These are phyloP conservation scores for Poecilia latipinna DNA, from an alignment of 2,113 vertebrate species.

Conservation along the genomic window DNA sequence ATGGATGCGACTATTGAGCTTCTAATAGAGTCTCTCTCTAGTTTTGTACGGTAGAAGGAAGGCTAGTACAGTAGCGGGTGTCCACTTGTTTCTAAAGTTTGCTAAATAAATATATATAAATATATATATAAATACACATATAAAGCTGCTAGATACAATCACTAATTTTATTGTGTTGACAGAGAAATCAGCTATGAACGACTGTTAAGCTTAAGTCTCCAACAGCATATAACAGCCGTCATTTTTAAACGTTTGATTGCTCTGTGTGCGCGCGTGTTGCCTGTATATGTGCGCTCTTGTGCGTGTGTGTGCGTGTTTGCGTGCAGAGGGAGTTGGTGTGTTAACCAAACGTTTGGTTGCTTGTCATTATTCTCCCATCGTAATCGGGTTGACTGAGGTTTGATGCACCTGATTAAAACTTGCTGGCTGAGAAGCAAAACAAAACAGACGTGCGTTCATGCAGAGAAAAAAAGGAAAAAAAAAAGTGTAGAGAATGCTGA, in stretches of 20 bases:
- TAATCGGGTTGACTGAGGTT: slow-evolving; percentile 80
- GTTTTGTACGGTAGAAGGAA: slow-evolving; percentile 90
- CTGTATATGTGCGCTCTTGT: slow-evolving; percentile 23
- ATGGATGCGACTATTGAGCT: slow-evolving; percentile 87
- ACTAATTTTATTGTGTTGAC: slow-evolving; percentile 83
- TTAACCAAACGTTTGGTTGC: slow-evolving; percentile 64
- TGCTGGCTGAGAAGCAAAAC: slow-evolving; percentile 89
- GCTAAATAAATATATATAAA: slow-evolving; percentile 52
- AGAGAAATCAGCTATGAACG: slow-evolving; percentile 79
- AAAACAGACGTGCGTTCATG: slow-evolving; percentile 80
- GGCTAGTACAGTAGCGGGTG: slow-evolving; percentile 80
- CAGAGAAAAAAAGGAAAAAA: slow-evolving; percentile 1
- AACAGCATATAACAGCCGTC: slow-evolving; percentile 69
- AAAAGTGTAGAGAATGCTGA: slow-evolving; percentile 81
- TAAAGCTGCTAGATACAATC: slow-evolving; percentile 88
- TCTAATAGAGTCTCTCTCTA: slow-evolving; percentile 91
- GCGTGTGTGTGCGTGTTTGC: slow-evolving; percentile 6
- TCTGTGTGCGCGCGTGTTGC: slow-evolving; percentile 25
- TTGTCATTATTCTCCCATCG: slow-evolving; percentile 65
- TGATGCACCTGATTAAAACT: slow-evolving; percentile 90
- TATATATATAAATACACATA: slow-evolving; percentile 63
- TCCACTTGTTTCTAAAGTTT: slow-evolving; percentile 78
- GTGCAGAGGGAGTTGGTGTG: slow-evolving; percentile 54
- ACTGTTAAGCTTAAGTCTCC: slow-evolving; percentile 87
- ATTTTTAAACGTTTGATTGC: slow-evolving; percentile 52